Evolutionary conservation across 2,113 vertebrate genomes (phyloP), one percentile per base, ranked within the genome.

Genomic region (Daubentonia madagascariensis): DNA sequence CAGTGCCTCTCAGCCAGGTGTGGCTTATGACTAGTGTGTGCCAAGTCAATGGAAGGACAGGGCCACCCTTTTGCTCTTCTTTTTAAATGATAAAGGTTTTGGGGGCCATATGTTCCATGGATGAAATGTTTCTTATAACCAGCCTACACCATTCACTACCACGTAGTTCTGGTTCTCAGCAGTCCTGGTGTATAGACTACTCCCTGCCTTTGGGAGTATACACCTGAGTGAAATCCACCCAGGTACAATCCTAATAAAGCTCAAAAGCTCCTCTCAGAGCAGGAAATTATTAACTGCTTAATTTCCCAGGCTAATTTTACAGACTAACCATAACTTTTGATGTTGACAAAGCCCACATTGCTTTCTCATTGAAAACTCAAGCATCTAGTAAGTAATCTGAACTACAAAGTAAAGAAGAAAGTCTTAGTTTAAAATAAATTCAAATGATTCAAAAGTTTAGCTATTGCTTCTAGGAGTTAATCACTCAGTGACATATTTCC

Each of bases 391-490:
- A 92, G n/a, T 57, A 91, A 78, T 52, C 9, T 50, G 23, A 9
- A n/a, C 50, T 72, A 48, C 50, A 85, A 89, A 75, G 43, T n/a
- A 32, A 80, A 91, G 83, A 88, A 81, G 63, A 59, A 83, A 72
- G 22, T 32, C 30, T 3, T 37, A 28, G 28, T 96, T 95, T 63
- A 78, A 80, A 92, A 79, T 35, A 68, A 63, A 87, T 93, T 73
- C 57, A 91, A n/a, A 89, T 87, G 83, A 94, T 96, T 91, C 30
- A 78, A 37, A 93, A 96, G 73, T 37, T 91, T 63, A 61, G 67
- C 37, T 75, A 14, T 78, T 17, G 43, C 89, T 93, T 84, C 75
- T 50, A 65, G 28, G 73, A 93, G 83, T 87, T 95, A 97, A 95
- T 91, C 84, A 45, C 43, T 45, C 73, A 50, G 6, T 73, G 96